phyloP scores from a whole-genome alignment of 2,113 vertebrate species.

The Elachura formosa region DNA sequence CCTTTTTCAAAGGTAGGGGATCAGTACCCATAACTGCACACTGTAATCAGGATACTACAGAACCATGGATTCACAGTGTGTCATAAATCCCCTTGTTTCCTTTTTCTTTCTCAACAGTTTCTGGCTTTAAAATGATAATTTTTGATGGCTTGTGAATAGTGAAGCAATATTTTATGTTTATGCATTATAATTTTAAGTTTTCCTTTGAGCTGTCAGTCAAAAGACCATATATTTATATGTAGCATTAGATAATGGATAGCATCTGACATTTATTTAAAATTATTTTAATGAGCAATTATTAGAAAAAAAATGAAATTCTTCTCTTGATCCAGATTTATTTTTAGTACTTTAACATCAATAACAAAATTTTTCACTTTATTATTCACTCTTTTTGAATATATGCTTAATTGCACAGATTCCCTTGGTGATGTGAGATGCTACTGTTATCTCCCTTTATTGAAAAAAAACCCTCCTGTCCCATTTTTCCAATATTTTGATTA shows the following conservation, averaged over 20 bases:
- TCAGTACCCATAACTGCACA: background rate
- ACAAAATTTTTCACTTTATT: background rate
- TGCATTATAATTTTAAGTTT: background rate
- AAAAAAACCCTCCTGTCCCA: background rate
- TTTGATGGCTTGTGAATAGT: background rate
- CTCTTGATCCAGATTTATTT: background rate
- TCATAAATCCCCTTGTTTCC: background rate
- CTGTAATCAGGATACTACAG: background rate
- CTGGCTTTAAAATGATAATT: background rate
- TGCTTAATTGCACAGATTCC: background rate
- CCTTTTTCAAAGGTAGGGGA: background rate
- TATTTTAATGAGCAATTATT: background rate
- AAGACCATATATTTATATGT: background rate
- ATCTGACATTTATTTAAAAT: background rate
- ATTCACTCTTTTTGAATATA: background rate
- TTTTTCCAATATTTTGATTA: background rate
- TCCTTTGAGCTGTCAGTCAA: background rate
- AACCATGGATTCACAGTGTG: background rate
- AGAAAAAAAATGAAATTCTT: background rate
- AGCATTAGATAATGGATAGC: background rate
- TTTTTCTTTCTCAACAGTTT: background rate
- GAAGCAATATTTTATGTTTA: background rate
- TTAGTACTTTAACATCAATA: background rate
- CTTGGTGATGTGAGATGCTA: background rate
- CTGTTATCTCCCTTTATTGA: background rate